Percentiles rank a stretch among this genome's conserved stretches.
Conservation (phyloP, 1,140 invertebrate genomes). For the Hyphantria cunea region DNA sequence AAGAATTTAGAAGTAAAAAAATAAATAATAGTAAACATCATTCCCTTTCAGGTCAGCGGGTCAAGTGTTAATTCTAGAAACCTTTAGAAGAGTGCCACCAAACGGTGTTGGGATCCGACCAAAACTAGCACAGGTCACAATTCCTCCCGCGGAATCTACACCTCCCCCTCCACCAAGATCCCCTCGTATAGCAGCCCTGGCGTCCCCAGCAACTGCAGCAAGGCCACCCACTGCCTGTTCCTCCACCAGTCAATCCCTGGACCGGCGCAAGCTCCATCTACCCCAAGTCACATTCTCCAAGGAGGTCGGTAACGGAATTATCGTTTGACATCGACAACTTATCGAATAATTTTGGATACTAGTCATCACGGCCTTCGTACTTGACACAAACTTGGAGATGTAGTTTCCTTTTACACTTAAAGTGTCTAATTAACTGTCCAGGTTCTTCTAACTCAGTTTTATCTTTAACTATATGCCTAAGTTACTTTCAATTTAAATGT, state of each 20-base stretch:
- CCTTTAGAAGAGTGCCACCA: constrained; percentile 85
- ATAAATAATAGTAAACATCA: constrained; percentile 2
- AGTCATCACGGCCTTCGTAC: constrained; percentile 30
- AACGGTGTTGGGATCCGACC: constrained; percentile 58
- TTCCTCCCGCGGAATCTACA: constrained; percentile 54
- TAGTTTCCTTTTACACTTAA: too few species aligned
- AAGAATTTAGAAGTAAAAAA: too few species aligned
- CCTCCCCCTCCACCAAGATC: constrained; percentile 59
- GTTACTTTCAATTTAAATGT: too few species aligned
- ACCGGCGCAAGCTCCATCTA: constrained; percentile 85
- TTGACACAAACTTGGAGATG: not conserved
- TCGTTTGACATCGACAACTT: constrained; percentile 74
- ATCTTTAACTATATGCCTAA: too few species aligned
- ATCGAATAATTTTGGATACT: constrained; percentile 29
- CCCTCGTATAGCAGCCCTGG: constrained; percentile 53
- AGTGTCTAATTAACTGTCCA: too few species aligned
- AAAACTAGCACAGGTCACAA: constrained; percentile 62
- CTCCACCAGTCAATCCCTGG: constrained; percentile 67
- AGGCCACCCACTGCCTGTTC: constrained; percentile 81
- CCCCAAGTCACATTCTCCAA: constrained; percentile 92
- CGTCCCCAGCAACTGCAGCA: constrained; percentile 58
- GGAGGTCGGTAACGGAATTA: constrained; percentile 90
- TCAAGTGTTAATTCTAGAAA: constrained; percentile 88
- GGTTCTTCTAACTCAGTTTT: too few species aligned
- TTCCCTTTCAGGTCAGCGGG: constrained; percentile 83